These are phyloP conservation scores for Drosophila leontia DNA, from an alignment of 1,140 invertebrate genomes.

Conservation along the genomic window DNA sequence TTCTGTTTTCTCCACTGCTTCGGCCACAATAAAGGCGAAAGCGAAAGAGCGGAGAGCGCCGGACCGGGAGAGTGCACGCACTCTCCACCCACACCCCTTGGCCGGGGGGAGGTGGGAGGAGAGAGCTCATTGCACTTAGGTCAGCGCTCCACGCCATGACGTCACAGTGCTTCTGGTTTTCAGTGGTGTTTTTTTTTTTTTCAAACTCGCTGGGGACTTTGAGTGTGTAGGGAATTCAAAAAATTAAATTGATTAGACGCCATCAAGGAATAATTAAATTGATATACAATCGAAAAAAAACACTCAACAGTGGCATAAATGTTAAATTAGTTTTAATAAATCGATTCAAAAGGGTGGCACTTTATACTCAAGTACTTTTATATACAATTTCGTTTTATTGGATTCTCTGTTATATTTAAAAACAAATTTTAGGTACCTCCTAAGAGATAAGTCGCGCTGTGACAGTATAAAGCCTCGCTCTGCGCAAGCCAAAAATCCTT, in stretches of 20 bases:
- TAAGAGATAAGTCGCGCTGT: too few relatives aligned
- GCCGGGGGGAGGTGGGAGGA: neutral
- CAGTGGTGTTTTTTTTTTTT: slow-evolving; percentile 27
- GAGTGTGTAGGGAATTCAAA: neutral
- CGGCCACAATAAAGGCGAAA: slow-evolving; percentile 12
- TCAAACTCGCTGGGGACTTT: neutral
- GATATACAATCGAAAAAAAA: neutral
- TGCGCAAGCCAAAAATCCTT: too few relatives aligned
- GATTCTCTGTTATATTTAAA: too few relatives aligned
- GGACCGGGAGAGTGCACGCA: slow-evolving; percentile 33
- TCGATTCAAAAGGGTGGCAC: neutral
- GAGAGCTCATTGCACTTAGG: slow-evolving; percentile 39
- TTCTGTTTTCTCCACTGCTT: slow-evolving; percentile 14
- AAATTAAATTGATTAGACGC: neutral
- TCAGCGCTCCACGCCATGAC: slow-evolving; percentile 50
- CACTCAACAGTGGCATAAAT: neutral
- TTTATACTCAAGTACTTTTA: neutral
- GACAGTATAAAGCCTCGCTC: too few relatives aligned
- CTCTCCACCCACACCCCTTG: slow-evolving; percentile 28
- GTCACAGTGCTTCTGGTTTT: slow-evolving; percentile 31
- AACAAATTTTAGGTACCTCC: too few relatives aligned
- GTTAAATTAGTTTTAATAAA: neutral
- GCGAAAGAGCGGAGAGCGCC: slow-evolving; percentile 12
- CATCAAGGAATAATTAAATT: slow-evolving; percentile 4
- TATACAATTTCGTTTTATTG: too few relatives aligned